These are phyloP conservation scores for Bemisia tabaci DNA, from an alignment of 1,140 invertebrate genomes.

Conservation along the genomic window DNA sequence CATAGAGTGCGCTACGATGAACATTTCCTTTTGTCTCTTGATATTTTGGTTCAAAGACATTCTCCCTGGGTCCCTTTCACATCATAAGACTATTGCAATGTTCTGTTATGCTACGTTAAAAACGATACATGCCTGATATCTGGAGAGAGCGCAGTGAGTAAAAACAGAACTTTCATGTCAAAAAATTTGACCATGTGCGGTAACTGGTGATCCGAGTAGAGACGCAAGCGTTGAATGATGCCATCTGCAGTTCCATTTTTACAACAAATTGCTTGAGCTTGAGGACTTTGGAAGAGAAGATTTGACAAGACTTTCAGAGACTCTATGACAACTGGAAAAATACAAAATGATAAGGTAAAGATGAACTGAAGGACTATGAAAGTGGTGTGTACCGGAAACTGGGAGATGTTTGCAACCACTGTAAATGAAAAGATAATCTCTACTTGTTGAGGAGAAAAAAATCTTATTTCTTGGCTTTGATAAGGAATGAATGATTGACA, in stretches of 20 bases:
- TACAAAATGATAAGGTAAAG: conserved; percentile 22
- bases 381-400: neutral
- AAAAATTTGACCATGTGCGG: conserved; percentile 62
- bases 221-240: conserved; percentile 57
- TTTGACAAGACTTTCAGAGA: conserved; percentile 82
- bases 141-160: conserved; percentile 66
- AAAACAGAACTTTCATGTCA: conserved; percentile 76
- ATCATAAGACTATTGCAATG: no score
- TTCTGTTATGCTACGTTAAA: no score
- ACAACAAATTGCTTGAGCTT: conserved; percentile 50
- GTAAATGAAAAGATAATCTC: conserved; percentile 1
- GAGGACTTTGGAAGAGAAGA: conserved; percentile 64
- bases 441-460: no score
- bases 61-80: no score
- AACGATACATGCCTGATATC: conserved; percentile 36
- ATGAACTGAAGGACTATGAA: neutral
- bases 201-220: conserved; percentile 41
- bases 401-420: neutral
- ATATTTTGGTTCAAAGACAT: no score
- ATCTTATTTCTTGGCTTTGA: no score
- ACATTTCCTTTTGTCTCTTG: no score
- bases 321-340: conserved; percentile 49
- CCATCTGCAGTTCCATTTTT: conserved; percentile 56
- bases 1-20: no score
- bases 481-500: no score